Conservation (phyloP, 2,797 vertebrate genomes). For the Siniperca scherzeri region DNA sequence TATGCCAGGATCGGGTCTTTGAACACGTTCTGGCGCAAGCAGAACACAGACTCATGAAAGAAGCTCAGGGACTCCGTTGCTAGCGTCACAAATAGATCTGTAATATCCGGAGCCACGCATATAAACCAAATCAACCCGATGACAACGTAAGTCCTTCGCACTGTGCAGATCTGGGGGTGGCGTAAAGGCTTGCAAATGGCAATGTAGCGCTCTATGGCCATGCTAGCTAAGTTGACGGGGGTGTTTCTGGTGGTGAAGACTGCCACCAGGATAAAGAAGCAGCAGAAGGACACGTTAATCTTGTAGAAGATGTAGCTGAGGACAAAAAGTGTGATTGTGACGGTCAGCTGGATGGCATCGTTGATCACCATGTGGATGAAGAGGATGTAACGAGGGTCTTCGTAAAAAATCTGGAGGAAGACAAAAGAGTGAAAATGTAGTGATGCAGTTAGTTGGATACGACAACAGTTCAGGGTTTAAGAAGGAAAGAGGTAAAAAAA, state of each 20-base stretch:
- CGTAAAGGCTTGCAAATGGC: slow-evolving; percentile 81
- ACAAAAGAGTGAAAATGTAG: neutral
- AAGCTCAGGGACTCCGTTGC: slow-evolving; percentile 78
- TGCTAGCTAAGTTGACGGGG: slow-evolving; percentile 82
- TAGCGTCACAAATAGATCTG: slow-evolving; percentile 83
- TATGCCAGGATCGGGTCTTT: slow-evolving; percentile 71
- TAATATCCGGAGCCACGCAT: slow-evolving; percentile 75
- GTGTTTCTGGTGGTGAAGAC: slow-evolving; percentile 86
- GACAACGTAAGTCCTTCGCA: slow-evolving; percentile 69
- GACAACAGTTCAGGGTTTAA: too few relatives aligned
- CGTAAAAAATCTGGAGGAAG: slow-evolving; percentile 72
- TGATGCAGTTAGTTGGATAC: neutral
- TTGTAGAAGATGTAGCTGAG: slow-evolving; percentile 82
- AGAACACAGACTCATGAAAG: slow-evolving; percentile 80
- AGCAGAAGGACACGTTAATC: slow-evolving; percentile 83
- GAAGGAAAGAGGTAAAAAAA: too few relatives aligned
- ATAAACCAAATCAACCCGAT: slow-evolving; percentile 82
- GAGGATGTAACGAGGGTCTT: slow-evolving; percentile 86
- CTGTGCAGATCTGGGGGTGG: slow-evolving; percentile 82
- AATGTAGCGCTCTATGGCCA: slow-evolving; percentile 86
- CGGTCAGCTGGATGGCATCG: slow-evolving; percentile 81
- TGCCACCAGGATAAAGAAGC: slow-evolving; percentile 81
- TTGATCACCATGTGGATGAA: slow-evolving; percentile 88
- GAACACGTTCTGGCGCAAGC: slow-evolving; percentile 81
- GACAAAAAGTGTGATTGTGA: slow-evolving; percentile 77